A percentile compares a stretch with the other conserved stretches of the same genome.
phyloP scores from a whole-genome alignment of 2,797 vertebrate species.

The Sebastes umbrosus region DNA sequence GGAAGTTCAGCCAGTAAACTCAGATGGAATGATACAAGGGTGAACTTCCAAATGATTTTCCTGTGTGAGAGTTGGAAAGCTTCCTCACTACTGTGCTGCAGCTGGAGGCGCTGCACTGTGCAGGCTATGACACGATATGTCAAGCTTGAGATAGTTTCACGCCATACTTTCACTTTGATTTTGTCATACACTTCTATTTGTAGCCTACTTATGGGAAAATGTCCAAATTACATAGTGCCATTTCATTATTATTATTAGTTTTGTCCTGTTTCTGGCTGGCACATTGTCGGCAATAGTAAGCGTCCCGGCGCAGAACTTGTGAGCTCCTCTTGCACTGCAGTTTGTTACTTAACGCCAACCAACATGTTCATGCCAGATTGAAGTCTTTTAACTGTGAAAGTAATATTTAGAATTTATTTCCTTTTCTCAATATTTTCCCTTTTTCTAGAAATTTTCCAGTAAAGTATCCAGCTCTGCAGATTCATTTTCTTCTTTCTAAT shows the following conservation, averaged over 20 bases:
- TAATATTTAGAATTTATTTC: neutral
- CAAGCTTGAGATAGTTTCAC: constrained; percentile 16
- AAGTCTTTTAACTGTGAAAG: too few relatives aligned
- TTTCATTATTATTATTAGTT: neutral
- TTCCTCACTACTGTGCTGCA: constrained; percentile 32
- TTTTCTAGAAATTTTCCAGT: fast-evolving
- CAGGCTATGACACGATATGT: constrained; percentile 14
- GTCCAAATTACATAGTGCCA: neutral
- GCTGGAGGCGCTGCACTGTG: constrained; percentile 14
- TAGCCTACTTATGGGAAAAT: neutral
- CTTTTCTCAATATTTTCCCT: neutral
- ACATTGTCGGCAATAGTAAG: too few relatives aligned
- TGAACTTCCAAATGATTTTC: constrained; percentile 76
- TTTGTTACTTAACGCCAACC: too few relatives aligned
- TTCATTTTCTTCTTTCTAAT: neutral
- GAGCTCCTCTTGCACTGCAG: too few relatives aligned
- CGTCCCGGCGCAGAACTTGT: too few relatives aligned
- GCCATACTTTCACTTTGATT: neutral
- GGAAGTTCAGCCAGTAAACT: constrained; percentile 81
- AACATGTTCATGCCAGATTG: too few relatives aligned
- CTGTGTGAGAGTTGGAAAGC: constrained; percentile 67
- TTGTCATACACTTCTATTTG: neutral
- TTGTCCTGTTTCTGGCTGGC: too few relatives aligned
- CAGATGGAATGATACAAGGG: constrained; percentile 76
- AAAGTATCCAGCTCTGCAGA: neutral